Base-by-base conservation (phyloP, 2,888 invertebrate genomes). In the Meta bourneti region DNA sequence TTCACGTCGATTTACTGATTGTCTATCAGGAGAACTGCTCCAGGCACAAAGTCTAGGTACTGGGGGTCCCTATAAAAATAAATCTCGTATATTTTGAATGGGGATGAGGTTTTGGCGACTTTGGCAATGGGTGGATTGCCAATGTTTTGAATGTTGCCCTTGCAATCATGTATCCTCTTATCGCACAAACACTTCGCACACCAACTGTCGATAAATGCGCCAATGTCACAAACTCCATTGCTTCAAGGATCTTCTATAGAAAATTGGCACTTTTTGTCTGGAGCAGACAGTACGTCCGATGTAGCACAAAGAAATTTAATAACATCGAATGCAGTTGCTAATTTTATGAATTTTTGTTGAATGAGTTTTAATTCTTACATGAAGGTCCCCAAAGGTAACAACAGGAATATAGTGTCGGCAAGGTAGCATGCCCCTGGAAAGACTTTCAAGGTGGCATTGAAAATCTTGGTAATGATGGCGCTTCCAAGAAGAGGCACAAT, bases 351-450 rank as follows among this genome's bases (percentile, higher is more conserved):
- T 61, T 61, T 13, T 13, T 61, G 34, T 34, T 4, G 34, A 34
- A 11, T 8, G 61, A 16, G 6, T 8, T 16, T 61, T 9, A 9
- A 61, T 49, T 72, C 91, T 91, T 88, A 91, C 91, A 88, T 78
- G 52, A 91, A 91, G 0, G 84, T 89, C 6, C 70, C 78, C 5
- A 91, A 70, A 7, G 91, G 91, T 6, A 91, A 71, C 61, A 91
- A 49, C 16, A 91, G 74, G 49, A 91, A 91, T 6, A 84, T 16
- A 6, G 91, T 91, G 5, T 83, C 88, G 6, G 84, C 91, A 5
- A 91, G 79, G n/a, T 88, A 91, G 16, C 91, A 91, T 11, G 88
- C 83, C 5, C 92, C 92, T 19, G 92, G 92, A 51, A 92, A 92
- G 9, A 85, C 69, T 61, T 86, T 83, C n/a, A 92, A 54, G 16